phyloP scores from a whole-genome alignment of 2,888 invertebrate genomes.

The Drosophila sordidapex region DNA sequence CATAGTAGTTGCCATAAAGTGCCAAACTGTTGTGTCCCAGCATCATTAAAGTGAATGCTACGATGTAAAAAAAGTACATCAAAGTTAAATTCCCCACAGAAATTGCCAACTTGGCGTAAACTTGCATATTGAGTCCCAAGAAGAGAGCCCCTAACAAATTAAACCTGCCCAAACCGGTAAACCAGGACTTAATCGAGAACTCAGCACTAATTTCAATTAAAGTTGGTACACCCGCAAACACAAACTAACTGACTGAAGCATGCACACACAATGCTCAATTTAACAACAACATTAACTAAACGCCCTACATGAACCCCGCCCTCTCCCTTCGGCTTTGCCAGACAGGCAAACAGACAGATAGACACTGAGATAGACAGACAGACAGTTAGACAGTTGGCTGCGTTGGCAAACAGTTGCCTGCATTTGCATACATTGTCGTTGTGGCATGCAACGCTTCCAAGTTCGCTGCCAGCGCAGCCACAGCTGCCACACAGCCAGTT shows the following conservation, averaged over 20 bases:
- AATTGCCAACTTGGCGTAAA: slow-evolving; percentile 21
- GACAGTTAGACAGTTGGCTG: slow-evolving; percentile 8
- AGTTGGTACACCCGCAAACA: slow-evolving; percentile 60
- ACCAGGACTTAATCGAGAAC: slow-evolving; percentile 62
- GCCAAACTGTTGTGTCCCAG: slow-evolving; percentile 6
- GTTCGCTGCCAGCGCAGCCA: slow-evolving; percentile 5
- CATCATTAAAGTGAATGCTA: slow-evolving; percentile 7
- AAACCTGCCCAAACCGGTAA: slow-evolving; percentile 31
- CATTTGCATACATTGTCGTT: slow-evolving; percentile 68
- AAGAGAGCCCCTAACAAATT: background rate
- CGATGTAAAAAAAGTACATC: slow-evolving; percentile 14
- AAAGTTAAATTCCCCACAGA: slow-evolving; percentile 21
- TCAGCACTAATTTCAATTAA: slow-evolving; percentile 78
- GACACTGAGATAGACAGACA: background rate
- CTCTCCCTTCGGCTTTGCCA: background rate
- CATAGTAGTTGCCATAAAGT: slow-evolving; percentile 18
- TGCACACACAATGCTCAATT: slow-evolving; percentile 61
- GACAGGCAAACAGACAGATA: slow-evolving; percentile 1
- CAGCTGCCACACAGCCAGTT: slow-evolving; percentile 11
- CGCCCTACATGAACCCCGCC: slow-evolving; percentile 19
- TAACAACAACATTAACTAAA: slow-evolving; percentile 69
- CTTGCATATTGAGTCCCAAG: slow-evolving; percentile 21
- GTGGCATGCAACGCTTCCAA: slow-evolving; percentile 13
- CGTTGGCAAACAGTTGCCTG: slow-evolving; percentile 54
- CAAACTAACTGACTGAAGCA: slow-evolving; percentile 11